phyloP scores from a whole-genome alignment of 2,113 vertebrate genomes.

The Diadophis punctatus region DNA sequence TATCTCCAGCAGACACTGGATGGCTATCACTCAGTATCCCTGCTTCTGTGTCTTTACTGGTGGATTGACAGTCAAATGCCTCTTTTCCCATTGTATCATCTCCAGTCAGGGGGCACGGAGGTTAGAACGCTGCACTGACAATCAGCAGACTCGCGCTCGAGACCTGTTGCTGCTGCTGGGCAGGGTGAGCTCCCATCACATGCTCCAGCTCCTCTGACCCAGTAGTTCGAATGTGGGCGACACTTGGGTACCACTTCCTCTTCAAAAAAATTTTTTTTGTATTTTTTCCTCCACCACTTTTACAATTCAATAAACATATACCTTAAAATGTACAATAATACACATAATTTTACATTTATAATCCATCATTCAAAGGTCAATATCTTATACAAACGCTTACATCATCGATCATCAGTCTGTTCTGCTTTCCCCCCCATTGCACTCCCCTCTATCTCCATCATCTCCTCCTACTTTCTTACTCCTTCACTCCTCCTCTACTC shows the following conservation, averaged over 20 bases:
- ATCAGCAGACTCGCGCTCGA: not conserved
- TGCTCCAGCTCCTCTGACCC: not conserved
- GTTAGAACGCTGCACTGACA: not conserved
- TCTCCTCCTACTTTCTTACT: too few species aligned
- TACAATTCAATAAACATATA: too few species aligned
- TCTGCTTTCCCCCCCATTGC: too few species aligned
- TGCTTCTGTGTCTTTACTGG: not conserved
- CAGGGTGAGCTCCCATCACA: not conserved
- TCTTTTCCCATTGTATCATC: not conserved
- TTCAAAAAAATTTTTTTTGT: too few species aligned
- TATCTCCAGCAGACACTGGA: not conserved
- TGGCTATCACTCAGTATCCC: not conserved
- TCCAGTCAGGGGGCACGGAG: not conserved
- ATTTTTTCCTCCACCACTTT: too few species aligned
- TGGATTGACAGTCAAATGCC: not conserved
- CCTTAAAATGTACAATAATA: too few species aligned
- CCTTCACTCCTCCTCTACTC: too few species aligned
- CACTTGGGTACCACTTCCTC: not conserved
- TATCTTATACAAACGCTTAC: too few species aligned
- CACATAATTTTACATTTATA: too few species aligned
- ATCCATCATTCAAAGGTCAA: too few species aligned
- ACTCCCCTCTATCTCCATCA: too few species aligned
- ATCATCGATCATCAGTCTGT: too few species aligned
- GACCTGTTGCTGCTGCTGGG: not conserved
- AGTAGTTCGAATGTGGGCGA: not conserved